Conservation (phyloP, 37 sponge, comb jelly and placozoan genomes). For the Mnemiopsis leidyi region DNA sequence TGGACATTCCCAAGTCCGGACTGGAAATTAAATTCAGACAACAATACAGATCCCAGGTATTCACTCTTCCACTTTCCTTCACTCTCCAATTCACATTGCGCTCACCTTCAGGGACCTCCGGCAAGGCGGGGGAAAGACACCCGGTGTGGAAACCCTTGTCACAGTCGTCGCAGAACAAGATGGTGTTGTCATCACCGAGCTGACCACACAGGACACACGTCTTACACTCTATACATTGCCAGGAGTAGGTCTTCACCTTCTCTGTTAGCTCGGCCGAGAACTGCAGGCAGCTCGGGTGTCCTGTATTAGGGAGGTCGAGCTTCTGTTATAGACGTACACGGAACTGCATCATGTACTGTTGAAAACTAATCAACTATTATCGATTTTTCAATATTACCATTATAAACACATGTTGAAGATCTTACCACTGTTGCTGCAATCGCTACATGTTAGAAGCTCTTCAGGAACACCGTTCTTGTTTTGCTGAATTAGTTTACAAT, state of each 20-base stretch:
- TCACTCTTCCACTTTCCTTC: no score
- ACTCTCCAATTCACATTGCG: no score
- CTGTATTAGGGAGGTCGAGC: neutral
- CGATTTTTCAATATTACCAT: no score
- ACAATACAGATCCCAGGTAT: no score
- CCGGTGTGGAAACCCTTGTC: conserved; percentile 21
- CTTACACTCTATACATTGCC: conserved; percentile 3
- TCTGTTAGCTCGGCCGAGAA: neutral
- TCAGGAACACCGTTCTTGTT: neutral
- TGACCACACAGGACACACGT: neutral
- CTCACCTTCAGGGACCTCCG: neutral
- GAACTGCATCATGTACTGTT: no score
- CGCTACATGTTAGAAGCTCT: neutral
- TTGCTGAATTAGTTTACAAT: neutral
- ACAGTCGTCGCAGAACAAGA: neutral
- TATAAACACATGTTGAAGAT: no score
- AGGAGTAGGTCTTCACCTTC: neutral
- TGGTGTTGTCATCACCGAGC: neutral
- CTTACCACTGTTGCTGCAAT: neutral
- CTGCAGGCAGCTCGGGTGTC: neutral
- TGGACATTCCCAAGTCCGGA: no score
- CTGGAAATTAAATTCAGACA: no score
- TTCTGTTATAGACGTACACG: neutral
- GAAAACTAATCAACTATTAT: no score
- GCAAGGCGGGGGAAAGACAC: neutral